Base-by-base conservation (phyloP, 1,140 invertebrate genomes). In the Tetramorium alpestre region DNA sequence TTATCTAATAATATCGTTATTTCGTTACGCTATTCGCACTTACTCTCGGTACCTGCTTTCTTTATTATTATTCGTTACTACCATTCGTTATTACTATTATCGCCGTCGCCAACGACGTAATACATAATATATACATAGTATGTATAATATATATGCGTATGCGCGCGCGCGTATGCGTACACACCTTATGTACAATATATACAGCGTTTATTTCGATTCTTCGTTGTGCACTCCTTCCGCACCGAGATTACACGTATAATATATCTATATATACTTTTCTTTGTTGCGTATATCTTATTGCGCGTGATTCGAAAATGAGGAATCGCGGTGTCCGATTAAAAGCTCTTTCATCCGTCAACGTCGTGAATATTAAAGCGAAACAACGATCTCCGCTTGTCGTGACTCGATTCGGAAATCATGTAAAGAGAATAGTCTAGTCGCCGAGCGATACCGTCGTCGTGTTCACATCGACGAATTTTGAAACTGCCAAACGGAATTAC, bases 1-100 rank as follows among this genome's bases (percentile, higher is more conserved):
- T 58, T 84, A 81, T 18, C 87, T 89, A 91, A 88, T 91, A 91
- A 86, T 91, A 91, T 90, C 89, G 60, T 90, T 84, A 80, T 80
- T 86, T 85, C 41, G 44, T 84, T 73, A 89, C 56, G 49, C 62
- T 84, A 82, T 51, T 81, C 88, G 85, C 70, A 80, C 88, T 89
- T 89, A 90, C 2, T 72, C 3, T 65, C 87, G 28, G 82, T 84
- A 84, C 60, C 51, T 82, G 33, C 13, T 44, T 88, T 80, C 69
- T 72, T 78, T 70, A 85, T 78, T 87, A 85, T 78, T 64, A 85
- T 41, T 88, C 75, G 70, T 87, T 85, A 87, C 44, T 86, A 73
- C 60, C 58, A 70, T 28, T 86, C 73, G 65, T 78, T 88, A 75
- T 64, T 78, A 60, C 16, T 58, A 54, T 85, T 51, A 54, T 85